Percentiles rank a stretch among this genome's conserved stretches.
These are phyloP conservation scores for Oxyteleia sp. DNA, from an alignment of 2,888 invertebrate genomes.

Conservation along the genomic window DNA sequence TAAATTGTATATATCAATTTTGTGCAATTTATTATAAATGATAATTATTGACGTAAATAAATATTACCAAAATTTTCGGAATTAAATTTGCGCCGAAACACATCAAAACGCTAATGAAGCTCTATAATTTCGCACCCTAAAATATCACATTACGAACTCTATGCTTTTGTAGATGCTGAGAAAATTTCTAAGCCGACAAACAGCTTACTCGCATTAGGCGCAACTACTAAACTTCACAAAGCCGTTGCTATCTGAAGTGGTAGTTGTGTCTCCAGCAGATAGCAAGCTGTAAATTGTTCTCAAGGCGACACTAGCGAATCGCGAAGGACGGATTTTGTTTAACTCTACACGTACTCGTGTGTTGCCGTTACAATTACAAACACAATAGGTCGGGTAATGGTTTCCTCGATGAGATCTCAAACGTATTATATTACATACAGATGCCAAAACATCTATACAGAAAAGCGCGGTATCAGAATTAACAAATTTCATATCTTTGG, in stretches of 20 bases:
- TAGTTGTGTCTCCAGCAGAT: slow-evolving; percentile 53
- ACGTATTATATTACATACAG: slow-evolving; percentile 12
- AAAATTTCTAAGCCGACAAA: slow-evolving; percentile 63
- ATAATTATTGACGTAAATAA: too few species aligned
- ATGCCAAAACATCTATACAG: too few species aligned
- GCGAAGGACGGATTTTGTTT: slow-evolving; percentile 58
- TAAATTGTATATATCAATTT: too few species aligned
- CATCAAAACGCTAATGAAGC: slow-evolving; percentile 51
- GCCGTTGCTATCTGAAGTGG: slow-evolving; percentile 46
- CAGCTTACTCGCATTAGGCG: slow-evolving; percentile 65
- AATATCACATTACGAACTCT: slow-evolving; percentile 49
- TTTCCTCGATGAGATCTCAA: slow-evolving; percentile 78
- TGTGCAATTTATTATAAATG: too few species aligned
- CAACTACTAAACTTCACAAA: slow-evolving; percentile 60
- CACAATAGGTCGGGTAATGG: slow-evolving; percentile 74
- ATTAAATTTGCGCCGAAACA: too few species aligned
- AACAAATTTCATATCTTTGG: too few species aligned
- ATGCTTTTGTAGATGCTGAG: slow-evolving; percentile 16
- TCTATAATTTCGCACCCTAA: slow-evolving; percentile 30
- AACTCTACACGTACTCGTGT: slow-evolving; percentile 18
- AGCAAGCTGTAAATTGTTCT: slow-evolving; percentile 68
- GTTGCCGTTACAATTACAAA: slow-evolving; percentile 46
- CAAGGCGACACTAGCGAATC: slow-evolving; percentile 54
- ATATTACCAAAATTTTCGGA: too few species aligned
- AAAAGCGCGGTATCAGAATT: too few species aligned